Conservation (phyloP, 2,797 vertebrate genomes). For the Threskiornis aethiopicus region DNA sequence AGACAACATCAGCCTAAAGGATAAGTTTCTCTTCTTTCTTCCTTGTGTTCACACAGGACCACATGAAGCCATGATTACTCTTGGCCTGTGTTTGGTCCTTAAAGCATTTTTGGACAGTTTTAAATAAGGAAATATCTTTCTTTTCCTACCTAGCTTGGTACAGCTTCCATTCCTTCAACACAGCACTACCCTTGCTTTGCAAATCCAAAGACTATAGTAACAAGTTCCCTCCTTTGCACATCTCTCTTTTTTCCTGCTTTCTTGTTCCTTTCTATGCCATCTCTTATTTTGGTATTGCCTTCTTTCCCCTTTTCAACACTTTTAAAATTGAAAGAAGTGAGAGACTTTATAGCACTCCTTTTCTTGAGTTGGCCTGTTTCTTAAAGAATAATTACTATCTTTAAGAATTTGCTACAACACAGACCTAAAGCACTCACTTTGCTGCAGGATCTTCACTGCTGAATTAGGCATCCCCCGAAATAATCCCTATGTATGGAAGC, state of each 20-base stretch:
- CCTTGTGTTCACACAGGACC: not conserved
- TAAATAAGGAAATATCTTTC: not conserved
- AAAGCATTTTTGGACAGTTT: not conserved
- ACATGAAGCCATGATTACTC: not conserved
- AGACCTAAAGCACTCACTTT: not conserved
- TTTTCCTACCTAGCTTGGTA: not conserved
- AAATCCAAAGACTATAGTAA: not conserved
- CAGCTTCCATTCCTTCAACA: not conserved
- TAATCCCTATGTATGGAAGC: not conserved
- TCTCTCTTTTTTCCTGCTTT: not conserved
- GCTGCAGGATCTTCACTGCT: not conserved
- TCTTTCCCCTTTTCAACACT: not conserved
- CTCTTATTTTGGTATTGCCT: not conserved
- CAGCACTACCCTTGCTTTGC: not conserved
- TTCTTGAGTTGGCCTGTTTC: not conserved
- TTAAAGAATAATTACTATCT: not conserved
- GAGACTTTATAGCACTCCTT: not conserved
- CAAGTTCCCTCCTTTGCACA: not conserved
- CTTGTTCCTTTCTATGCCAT: not conserved
- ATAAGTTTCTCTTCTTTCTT: not conserved
- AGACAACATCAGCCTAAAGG: not conserved
- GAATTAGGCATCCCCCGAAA: not conserved
- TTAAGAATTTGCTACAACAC: not conserved
- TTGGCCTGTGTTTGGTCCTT: fast-evolving
- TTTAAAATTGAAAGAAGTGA: not conserved